Percentiles rank a stretch among this genome's conserved stretches.
These are phyloP conservation scores for Nomada flava DNA, from an alignment of 2,888 invertebrate genomes.

Conservation along the genomic window DNA sequence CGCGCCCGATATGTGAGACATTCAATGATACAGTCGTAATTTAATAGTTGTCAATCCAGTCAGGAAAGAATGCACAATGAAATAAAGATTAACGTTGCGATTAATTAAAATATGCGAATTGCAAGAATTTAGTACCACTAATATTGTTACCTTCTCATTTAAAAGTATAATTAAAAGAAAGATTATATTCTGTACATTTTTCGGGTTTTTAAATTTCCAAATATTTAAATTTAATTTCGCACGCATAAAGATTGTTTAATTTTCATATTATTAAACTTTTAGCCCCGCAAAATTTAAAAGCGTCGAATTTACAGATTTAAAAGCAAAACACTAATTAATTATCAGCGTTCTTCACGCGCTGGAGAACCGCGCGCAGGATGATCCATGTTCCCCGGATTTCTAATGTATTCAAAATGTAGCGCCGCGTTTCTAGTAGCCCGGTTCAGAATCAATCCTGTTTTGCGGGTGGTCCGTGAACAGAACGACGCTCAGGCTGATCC, in stretches of 20 bases:
- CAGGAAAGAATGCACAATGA: constrained; percentile 33
- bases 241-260: no score
- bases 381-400: not conserved
- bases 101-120: constrained; percentile 11
- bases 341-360: no score
- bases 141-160: no score
- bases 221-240: not conserved
- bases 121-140: not conserved
- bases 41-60: constrained; percentile 32
- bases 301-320: no score
- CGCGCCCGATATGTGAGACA: constrained; percentile 59
- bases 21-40: constrained; percentile 25
- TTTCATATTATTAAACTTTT: not conserved
- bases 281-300: no score
- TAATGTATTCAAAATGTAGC: constrained; percentile 20
- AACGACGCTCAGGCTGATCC: constrained; percentile 61
- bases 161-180: not conserved
- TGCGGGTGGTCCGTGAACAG: constrained; percentile 75
- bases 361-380: no score
- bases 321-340: no score
- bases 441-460: constrained; percentile 69
- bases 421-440: constrained; percentile 41
- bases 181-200: not conserved
- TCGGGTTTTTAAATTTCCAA: no score
- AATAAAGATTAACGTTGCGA: constrained; percentile 2